These are phyloP conservation scores for Callorhinus ursinus DNA, from an alignment of 2,113 vertebrate species.

Conservation along the genomic window DNA sequence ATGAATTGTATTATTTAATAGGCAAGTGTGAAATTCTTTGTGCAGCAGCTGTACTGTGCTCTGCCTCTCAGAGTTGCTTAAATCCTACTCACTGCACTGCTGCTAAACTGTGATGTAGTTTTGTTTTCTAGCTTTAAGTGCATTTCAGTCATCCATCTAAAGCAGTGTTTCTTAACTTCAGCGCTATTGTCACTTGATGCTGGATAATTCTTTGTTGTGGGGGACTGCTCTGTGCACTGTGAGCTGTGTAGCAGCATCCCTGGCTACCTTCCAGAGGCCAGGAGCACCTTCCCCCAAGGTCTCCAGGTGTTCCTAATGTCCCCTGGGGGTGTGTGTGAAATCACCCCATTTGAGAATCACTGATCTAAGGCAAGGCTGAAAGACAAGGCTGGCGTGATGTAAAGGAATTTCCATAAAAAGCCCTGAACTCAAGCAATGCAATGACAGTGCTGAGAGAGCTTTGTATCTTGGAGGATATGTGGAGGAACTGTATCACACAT, in stretches of 20 bases:
- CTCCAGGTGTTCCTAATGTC: not conserved
- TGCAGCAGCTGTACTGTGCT: not conserved
- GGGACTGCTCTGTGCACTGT: not conserved
- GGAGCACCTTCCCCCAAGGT: not conserved
- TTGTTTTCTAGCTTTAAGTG: not conserved
- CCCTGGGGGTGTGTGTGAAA: not conserved
- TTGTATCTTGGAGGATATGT: not conserved
- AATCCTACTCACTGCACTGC: not conserved
- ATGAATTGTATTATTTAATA: conserved; percentile 32
- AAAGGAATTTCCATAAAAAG: conserved; percentile 66
- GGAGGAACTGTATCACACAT: conserved; percentile 14
- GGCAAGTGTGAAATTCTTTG: not conserved
- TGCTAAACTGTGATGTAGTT: not conserved
- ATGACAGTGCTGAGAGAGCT: conserved; percentile 5
- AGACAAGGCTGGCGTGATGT: conserved; percentile 47
- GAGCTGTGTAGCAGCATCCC: not conserved
- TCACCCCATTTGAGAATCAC: conserved; percentile 13
- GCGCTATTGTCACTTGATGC: not conserved
- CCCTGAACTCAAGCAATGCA: not conserved
- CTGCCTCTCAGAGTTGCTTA: not conserved
- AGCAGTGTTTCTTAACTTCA: not conserved
- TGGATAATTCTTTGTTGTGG: not conserved
- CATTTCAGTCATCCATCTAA: not conserved
- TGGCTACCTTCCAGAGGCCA: not conserved
- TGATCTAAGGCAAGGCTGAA: conserved; percentile 36